These are phyloP conservation scores for Syrista parreyssii DNA, from an alignment of 2,888 invertebrate genomes.

Conservation along the genomic window DNA sequence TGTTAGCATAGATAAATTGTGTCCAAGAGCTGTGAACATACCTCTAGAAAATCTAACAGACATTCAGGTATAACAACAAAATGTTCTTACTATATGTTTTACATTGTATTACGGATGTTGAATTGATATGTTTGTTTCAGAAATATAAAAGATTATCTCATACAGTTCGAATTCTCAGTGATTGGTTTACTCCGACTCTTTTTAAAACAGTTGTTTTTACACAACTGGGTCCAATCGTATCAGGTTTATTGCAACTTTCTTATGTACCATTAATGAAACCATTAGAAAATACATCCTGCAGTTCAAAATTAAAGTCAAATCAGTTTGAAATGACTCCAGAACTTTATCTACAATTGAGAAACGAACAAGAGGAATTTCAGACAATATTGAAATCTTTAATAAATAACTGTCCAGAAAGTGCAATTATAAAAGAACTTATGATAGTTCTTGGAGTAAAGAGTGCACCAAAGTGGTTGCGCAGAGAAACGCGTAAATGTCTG, in stretches of 20 bases:
- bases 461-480: conserved; percentile 75
- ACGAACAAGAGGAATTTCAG: conserved; percentile 69
- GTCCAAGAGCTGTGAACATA: conserved; percentile 59
- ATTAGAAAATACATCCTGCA: conserved; percentile 11
- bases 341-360: conserved; percentile 68
- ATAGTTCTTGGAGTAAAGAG: conserved; percentile 71
- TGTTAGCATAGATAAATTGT: conserved; percentile 67
- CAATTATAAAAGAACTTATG: conserved; percentile 78
- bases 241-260: conserved; percentile 76
- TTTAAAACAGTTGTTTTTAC: conserved; percentile 45
- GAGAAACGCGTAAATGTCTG: conserved; percentile 72
- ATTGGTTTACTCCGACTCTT: conserved; percentile 42
- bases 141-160: conserved; percentile 71
- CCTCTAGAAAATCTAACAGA: conserved; percentile 62
- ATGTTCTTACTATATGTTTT: conserved; percentile 41
- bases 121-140: conserved; percentile 50
- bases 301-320: conserved; percentile 8
- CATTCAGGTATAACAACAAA: conserved; percentile 68
- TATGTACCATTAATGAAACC: conserved; percentile 77
- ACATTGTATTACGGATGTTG: background rate
- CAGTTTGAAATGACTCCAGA: conserved; percentile 71
- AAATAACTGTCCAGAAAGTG: conserved; percentile 71
- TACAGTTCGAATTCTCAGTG: conserved; percentile 70
- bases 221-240: conserved; percentile 68
- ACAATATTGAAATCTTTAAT: conserved; percentile 69